Conservation (phyloP, 2,797 vertebrate species). For the Hippoglossus hippoglossus region DNA sequence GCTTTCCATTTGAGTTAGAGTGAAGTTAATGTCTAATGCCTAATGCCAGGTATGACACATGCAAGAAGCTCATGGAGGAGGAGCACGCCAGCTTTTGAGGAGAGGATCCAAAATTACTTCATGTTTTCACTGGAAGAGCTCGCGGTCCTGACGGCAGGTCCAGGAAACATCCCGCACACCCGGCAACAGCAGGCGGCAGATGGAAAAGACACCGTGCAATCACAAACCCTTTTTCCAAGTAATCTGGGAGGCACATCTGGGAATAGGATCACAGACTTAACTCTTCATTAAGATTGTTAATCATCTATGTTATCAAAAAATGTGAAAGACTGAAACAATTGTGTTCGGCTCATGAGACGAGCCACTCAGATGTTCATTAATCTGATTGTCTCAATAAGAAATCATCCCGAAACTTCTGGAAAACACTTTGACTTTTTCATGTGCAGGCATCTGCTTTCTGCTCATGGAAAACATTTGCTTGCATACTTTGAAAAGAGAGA, state of each 20-base stretch:
- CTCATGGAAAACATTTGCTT: not conserved
- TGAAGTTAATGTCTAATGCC: constrained; percentile 47
- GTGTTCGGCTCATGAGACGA: constrained; percentile 36
- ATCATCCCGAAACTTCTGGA: constrained; percentile 39
- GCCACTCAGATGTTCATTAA: constrained; percentile 55
- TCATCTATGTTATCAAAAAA: constrained; percentile 65
- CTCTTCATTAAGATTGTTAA: constrained; percentile 63
- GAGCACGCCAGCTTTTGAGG: constrained; percentile 50
- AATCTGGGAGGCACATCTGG: constrained; percentile 51
- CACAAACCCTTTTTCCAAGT: constrained; percentile 62
- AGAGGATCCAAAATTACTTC: constrained; percentile 61
- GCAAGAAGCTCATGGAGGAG: constrained; percentile 35
- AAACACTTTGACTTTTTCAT: constrained; percentile 32
- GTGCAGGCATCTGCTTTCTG: constrained; percentile 12
- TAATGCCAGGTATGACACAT: constrained; percentile 61
- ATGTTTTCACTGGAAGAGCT: constrained; percentile 75
- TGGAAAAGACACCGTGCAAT: constrained; percentile 69
- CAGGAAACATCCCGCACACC: constrained; percentile 72
- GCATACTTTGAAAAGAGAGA: constrained; percentile 20
- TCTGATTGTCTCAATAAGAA: constrained; percentile 53
- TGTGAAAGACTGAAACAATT: constrained; percentile 50
- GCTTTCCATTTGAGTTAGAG: constrained; percentile 45
- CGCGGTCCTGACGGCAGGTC: constrained; percentile 54
- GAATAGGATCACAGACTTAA: constrained; percentile 59
- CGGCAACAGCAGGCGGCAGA: constrained; percentile 65